Conservation (phyloP, 2,797 vertebrate species). For the Spea hammondii region DNA sequence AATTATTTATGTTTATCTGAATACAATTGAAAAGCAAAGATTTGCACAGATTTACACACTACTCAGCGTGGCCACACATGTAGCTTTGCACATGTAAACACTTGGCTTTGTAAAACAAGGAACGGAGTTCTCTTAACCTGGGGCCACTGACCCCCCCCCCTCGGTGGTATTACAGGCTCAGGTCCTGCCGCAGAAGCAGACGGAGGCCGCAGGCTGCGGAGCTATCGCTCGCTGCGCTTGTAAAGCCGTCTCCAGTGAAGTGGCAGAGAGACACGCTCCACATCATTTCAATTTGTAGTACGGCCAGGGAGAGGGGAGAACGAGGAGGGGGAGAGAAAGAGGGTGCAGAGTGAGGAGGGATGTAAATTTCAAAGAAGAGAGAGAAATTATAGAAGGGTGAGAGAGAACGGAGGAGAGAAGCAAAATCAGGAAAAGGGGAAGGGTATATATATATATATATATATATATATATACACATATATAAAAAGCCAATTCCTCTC, state of each 20-base stretch:
- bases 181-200: conserved; percentile 46
- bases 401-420: neutral
- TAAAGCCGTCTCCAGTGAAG: conserved; percentile 51
- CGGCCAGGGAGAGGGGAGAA: conserved; percentile 1
- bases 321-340: neutral
- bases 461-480: too few relatives aligned
- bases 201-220: conserved; percentile 50
- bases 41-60: conserved; percentile 14
- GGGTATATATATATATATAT: too few relatives aligned
- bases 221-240: conserved; percentile 48
- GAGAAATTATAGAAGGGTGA: neutral
- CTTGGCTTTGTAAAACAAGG: rapidly evolving
- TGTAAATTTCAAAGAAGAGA: neutral
- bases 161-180: conserved; percentile 31
- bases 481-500: neutral
- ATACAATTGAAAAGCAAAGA: neutral
- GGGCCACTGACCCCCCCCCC: neutral
- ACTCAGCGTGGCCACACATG: neutral
- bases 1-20: too few relatives aligned
- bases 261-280: conserved; percentile 48
- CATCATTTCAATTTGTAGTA: conserved; percentile 54
- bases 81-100: conserved; percentile 4
- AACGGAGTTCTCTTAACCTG: conserved; percentile 27
- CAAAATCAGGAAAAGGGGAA: neutral
- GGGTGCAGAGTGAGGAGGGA: neutral